Evolutionary conservation across 1,140 invertebrate genomes (phyloP), one percentile per base, ranked within the genome.

Genomic region (Drosophila sturtevanti): DNA sequence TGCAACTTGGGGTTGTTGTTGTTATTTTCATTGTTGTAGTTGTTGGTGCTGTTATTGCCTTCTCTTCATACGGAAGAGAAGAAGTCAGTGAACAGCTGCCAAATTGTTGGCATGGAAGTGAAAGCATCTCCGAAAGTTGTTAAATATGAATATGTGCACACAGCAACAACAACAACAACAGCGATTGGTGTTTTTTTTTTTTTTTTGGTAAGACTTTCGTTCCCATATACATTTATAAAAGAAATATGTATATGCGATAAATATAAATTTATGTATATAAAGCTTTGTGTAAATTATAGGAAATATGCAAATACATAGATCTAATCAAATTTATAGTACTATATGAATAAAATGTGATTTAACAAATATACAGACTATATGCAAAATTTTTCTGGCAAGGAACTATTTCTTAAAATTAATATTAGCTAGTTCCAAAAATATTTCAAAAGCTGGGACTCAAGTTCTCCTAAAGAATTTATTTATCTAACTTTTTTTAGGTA

Each of bases 81-180:
- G 70, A 34, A 56, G 64, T 54, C 54, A 73, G 31, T 56, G 52
- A 72, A 52, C 54, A 66, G 68, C 65, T 70, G 79, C 75, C 74
- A 82, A 84, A 69, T 76, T 84, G 76, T 70, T 82, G 76, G 76
- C 68, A 76, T 79, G 72, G 80, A 84, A 84, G 80, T 84, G 80
- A 84, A 84, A 84, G 80, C 80, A 84, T 79, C 80, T 84, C 81
- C 77, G 80, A 84, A 84, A 84, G 80, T 84, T 77, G 76, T 79
- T 85, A 85, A 84, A 72, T 66, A 79, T 69, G 72, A 80, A 75
- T 48, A 48, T 78, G 61, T 74, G 79, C 62, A 63, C 64, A 69
- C 59, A 68, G 9, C 59, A 72, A 21, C 68, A 61, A 18, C 59
- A 66, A 35, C 67, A 58, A 14, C 60, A 69, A 21, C 68, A 62